These are phyloP conservation scores for Chloropsis cyanopogon DNA, from an alignment of 2,113 vertebrate species.

Conservation along the genomic window DNA sequence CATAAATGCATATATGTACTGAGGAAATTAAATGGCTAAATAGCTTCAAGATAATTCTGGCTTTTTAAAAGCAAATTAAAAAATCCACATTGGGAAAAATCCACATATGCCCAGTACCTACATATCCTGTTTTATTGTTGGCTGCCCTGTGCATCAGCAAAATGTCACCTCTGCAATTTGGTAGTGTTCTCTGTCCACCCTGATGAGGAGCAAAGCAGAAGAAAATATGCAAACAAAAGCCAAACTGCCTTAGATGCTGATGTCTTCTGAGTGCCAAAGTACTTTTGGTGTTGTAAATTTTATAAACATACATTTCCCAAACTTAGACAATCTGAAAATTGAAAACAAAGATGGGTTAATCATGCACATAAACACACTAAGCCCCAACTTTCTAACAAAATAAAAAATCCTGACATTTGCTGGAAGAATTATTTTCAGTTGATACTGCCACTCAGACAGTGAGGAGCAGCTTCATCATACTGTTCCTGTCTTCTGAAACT, in stretches of 20 bases:
- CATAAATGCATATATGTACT: neutral
- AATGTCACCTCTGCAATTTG: neutral
- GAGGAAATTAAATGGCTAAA: conserved; percentile 2
- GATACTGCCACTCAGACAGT: neutral
- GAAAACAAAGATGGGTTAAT: neutral
- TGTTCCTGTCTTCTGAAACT: neutral
- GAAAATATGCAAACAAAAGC: neutral
- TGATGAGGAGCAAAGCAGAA: neutral
- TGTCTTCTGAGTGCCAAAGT: neutral
- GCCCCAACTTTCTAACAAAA: neutral
- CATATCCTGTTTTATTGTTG: neutral
- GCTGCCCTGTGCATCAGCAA: neutral
- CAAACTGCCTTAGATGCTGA: neutral
- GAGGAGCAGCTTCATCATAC: neutral
- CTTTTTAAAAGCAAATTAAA: neutral
- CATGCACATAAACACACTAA: neutral
- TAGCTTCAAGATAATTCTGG: neutral
- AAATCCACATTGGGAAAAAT: neutral
- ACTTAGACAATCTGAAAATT: neutral
- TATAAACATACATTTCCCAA: neutral
- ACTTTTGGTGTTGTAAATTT: neutral
- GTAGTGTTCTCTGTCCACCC: neutral
- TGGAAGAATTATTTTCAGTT: conserved; percentile 13
- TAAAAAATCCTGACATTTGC: neutral
- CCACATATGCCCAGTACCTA: neutral